These are phyloP conservation scores for Acomys russatus DNA, from an alignment of 2,797 vertebrate genomes.

Conservation along the genomic window DNA sequence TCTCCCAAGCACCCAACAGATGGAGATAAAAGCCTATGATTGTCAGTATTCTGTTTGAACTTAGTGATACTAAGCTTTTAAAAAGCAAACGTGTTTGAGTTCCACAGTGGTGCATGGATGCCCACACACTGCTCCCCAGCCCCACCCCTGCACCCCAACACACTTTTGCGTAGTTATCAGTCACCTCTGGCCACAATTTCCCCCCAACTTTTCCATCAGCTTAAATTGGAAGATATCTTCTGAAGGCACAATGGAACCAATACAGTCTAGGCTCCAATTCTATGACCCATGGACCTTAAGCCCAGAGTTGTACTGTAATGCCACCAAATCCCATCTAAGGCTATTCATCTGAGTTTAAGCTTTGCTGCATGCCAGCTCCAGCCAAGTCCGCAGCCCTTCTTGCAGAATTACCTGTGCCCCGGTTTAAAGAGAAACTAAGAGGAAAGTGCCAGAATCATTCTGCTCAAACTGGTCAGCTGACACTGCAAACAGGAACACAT, in stretches of 20 bases:
- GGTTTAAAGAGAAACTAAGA: slow-evolving; percentile 73
- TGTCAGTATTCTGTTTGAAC: slow-evolving; percentile 16
- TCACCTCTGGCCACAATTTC: not conserved
- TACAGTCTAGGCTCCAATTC: not conserved
- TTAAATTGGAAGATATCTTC: not conserved
- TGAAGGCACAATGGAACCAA: not conserved
- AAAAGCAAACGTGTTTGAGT: not conserved
- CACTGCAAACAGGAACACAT: slow-evolving; percentile 62
- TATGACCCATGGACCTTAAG: not conserved
- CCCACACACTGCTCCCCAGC: not conserved
- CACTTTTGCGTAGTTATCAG: not conserved
- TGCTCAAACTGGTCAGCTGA: slow-evolving; percentile 71
- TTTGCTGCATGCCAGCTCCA: not conserved
- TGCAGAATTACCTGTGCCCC: slow-evolving; percentile 8
- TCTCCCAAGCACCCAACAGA: slow-evolving; percentile 43
- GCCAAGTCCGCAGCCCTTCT: not conserved
- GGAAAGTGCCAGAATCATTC: slow-evolving; percentile 73
- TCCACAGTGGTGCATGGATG: not conserved
- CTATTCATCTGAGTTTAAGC: slow-evolving; percentile 15
- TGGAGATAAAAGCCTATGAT: not conserved
- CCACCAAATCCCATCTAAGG: not conserved
- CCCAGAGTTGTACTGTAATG: fast-evolving
- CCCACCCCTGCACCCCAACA: not conserved
- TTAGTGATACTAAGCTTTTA: not conserved
- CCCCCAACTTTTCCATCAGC: slow-evolving; percentile 9